Conservation (phyloP, 1,140 invertebrate genomes). For the Coenobita brevimanus region DNA sequence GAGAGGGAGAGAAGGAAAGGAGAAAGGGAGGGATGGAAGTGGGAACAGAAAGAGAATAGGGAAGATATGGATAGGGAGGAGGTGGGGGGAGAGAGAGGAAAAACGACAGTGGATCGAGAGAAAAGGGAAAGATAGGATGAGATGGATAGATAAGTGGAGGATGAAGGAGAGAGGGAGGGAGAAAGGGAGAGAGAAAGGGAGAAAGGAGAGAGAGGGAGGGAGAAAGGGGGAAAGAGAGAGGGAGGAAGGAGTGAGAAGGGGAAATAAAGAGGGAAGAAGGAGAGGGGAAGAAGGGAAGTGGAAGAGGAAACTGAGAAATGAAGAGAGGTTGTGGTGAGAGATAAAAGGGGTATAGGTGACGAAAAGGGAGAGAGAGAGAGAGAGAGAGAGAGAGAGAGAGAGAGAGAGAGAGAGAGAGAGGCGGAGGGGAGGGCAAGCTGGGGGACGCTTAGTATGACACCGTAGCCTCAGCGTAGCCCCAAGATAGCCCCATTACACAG, state of each 20-base stretch:
- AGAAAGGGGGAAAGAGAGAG: conserved; percentile 29
- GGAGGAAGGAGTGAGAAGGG: no score
- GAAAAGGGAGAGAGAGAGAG: background rate
- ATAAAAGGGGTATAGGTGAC: background rate
- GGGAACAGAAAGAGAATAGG: no score
- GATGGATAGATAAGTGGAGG: background rate
- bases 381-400: background rate
- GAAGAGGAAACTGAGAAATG: no score
- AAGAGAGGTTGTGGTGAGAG: no score
- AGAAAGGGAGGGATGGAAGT: no score
- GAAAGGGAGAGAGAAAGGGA: background rate
- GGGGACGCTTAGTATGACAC: no score
- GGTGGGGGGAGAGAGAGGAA: conserved; percentile 1
- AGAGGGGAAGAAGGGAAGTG: no score
- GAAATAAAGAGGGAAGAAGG: no score
- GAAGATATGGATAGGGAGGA: no score
- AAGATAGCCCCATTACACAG: no score
- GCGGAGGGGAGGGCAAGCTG: background rate
- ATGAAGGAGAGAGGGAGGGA: no score
- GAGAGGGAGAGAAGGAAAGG: background rate
- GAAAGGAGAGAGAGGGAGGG: background rate
- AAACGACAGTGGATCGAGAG: background rate
- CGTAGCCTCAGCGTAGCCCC: no score
- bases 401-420: background rate
- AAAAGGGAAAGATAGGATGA: background rate